These are phyloP conservation scores for Lamellibrachia columna DNA, from an alignment of 2,888 invertebrate species.

Conservation along the genomic window DNA sequence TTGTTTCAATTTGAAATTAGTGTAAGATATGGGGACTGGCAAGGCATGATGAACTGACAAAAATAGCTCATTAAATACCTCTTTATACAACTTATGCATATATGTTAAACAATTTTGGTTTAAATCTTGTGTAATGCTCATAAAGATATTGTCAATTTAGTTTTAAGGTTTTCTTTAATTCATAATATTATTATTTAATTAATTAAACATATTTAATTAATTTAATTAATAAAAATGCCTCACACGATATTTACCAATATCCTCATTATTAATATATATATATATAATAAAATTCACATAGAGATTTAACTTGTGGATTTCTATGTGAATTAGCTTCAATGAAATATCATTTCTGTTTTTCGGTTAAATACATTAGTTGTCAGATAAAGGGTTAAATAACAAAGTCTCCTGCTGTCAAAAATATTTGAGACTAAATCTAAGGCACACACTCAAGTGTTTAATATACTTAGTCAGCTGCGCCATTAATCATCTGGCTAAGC, in stretches of 20 bases:
- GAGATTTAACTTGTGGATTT: too few relatives aligned
- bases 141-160: too few relatives aligned
- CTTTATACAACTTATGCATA: background rate
- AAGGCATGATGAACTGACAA: background rate
- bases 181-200: too few relatives aligned
- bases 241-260: background rate
- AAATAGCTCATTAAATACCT: background rate
- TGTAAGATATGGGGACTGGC: background rate
- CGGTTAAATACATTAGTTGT: background rate
- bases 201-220: background rate
- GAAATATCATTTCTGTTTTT: background rate
- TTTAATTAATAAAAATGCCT: background rate
- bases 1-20: background rate
- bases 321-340: too few relatives aligned
- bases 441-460: slow-evolving; percentile 4
- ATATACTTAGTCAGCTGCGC: background rate
- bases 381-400: background rate
- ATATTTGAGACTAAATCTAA: background rate
- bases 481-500: slow-evolving; percentile 6
- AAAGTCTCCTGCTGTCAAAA: background rate
- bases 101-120: too few relatives aligned
- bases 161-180: too few relatives aligned
- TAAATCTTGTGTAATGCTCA: too few relatives aligned
- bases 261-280: too few relatives aligned
- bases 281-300: too few relatives aligned